Percentiles rank a stretch among this genome's conserved stretches.
Conservation (phyloP, 2,113 vertebrate genomes). For the Aptenodytes patagonicus region DNA sequence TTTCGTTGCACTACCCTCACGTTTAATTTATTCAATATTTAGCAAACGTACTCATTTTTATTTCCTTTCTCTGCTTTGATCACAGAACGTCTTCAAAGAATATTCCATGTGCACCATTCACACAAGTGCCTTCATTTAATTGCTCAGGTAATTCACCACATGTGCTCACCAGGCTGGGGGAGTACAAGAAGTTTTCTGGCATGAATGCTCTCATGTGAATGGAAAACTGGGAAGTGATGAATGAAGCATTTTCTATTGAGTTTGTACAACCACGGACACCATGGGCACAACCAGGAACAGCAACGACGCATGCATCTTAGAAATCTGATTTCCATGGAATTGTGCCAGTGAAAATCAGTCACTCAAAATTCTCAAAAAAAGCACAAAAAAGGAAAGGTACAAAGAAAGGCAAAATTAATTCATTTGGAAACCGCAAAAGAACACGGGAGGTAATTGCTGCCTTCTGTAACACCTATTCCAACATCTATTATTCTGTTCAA, state of each 20-base stretch:
- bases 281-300: not conserved
- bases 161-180: not conserved
- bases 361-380: not conserved
- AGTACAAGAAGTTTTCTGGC: not conserved
- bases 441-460: not conserved
- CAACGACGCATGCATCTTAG: not conserved
- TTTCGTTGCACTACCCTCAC: not conserved
- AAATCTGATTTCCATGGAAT: slow-evolving; percentile 9
- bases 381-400: not conserved
- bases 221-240: not conserved
- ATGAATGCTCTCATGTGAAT: not conserved
- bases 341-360: not conserved
- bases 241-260: not conserved
- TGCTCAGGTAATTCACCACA: not conserved
- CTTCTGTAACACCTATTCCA: not conserved
- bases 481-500: not conserved
- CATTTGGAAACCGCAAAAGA: not conserved
- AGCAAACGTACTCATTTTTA: not conserved
- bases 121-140: not conserved
- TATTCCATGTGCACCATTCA: not conserved
- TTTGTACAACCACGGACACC: not conserved
- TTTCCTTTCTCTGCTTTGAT: slow-evolving; percentile 42
- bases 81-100: not conserved
- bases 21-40: not conserved
- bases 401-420: slow-evolving; percentile 1